Conservation (phyloP, 2,113 vertebrate genomes). For the Seriola aureovittata region DNA sequence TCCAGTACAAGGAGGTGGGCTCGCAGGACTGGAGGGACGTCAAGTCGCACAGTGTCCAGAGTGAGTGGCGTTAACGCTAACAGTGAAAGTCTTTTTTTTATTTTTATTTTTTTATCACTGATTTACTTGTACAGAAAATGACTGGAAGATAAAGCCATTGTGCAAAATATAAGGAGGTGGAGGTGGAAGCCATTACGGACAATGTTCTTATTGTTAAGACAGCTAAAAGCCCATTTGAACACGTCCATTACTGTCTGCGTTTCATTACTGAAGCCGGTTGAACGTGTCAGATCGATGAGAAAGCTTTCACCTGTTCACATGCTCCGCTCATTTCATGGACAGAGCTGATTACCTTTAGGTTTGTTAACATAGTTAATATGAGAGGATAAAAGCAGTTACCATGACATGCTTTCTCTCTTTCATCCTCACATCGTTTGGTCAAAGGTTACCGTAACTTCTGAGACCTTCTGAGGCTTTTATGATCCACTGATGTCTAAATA, state of each 20-base stretch:
- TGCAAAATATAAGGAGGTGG: not conserved
- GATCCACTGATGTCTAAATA: not conserved
- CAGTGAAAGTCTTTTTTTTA: not conserved
- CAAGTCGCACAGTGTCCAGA: slow-evolving; percentile 94
- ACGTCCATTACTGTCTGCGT: too few species aligned
- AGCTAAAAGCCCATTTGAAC: not conserved
- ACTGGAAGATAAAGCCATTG: not conserved
- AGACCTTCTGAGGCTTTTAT: not conserved
- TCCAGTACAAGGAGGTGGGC: slow-evolving; percentile 92
- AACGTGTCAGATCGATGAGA: not conserved
- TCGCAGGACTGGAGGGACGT: slow-evolving; percentile 95
- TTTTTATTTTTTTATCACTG: not conserved
- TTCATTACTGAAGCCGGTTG: not conserved
- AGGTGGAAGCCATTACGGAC: not conserved
- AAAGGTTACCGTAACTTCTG: not conserved
- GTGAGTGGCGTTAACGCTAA: slow-evolving; percentile 84
- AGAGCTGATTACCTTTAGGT: not conserved
- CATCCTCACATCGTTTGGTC: not conserved
- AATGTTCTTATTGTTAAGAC: too few species aligned
- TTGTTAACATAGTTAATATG: too few species aligned
- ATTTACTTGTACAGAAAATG: not conserved
- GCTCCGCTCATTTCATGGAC: not conserved
- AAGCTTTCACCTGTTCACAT: not conserved
- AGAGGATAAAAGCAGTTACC: too few species aligned
- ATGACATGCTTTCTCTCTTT: not conserved